These are phyloP conservation scores for Cynocephalus volans DNA, from an alignment of 2,113 vertebrate genomes.

Conservation along the genomic window DNA sequence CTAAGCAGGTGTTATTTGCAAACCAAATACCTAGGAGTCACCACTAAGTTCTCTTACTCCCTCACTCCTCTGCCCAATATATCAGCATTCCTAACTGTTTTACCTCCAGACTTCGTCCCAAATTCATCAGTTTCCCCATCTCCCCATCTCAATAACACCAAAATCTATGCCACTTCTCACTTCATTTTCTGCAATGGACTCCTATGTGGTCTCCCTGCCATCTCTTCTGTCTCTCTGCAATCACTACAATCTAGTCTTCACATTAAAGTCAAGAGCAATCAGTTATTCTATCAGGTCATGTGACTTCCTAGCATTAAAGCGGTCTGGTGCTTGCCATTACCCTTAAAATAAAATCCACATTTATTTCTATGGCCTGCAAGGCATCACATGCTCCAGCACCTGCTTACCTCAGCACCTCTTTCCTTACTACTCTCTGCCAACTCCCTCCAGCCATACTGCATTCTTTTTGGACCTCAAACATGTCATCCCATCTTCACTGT, in stretches of 20 bases:
- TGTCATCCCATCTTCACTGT: neutral
- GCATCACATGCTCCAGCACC: neutral
- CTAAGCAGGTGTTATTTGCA: neutral
- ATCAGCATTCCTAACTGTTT: neutral
- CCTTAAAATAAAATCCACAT: neutral
- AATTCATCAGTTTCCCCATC: neutral
- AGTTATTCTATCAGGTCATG: neutral
- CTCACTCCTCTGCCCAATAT: neutral
- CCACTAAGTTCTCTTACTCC: neutral
- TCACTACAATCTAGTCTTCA: neutral
- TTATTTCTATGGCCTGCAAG: neutral
- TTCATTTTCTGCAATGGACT: neutral
- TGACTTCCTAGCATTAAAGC: neutral
- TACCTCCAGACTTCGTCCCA: neutral
- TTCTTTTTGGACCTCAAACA: neutral
- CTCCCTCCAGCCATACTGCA: neutral
- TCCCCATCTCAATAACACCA: neutral
- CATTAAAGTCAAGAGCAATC: neutral
- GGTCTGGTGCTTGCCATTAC: neutral
- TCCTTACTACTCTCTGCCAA: neutral
- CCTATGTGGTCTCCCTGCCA: neutral
- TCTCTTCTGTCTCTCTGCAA: neutral
- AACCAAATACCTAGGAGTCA: slow-evolving; percentile 18
- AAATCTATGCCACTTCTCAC: slow-evolving; percentile 1
- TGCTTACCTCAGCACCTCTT: neutral